Base-by-base conservation (phyloP, 2,113 vertebrate genomes). In the Myodes glareolus region DNA sequence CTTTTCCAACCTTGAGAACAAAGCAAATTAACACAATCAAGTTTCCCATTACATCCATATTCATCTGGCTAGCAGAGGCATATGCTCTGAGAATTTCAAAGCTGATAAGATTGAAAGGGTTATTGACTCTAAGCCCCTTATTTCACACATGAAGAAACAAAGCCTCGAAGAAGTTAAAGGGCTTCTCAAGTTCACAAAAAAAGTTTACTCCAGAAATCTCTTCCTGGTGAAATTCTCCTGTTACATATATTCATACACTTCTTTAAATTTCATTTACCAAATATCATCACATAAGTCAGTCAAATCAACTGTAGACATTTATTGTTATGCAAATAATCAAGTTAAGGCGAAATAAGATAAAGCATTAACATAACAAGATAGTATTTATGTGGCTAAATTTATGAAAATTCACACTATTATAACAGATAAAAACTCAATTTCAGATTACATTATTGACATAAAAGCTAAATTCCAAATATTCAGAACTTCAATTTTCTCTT, bases 141-240 rank as follows among this genome's bases (percentile, higher is more conserved):
- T 92, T 85, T 95, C n/a, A 92, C 73, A 76, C 58, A 87, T 29
- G 52, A 96, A 87, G 87, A 82, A 78, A 63, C 39, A 82, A 96
- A 92, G 19, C 7, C 50, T 70, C 27, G 14, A 52, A 84, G 21
- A 93, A 80, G 25, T 36, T 85, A 45, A 70, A 90, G n/a, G 55
- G 72, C 21, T 85, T 58, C 55, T 67, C 80, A 85, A 91, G 91
- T 9, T 72, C 63, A 80, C 36, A 50, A 33, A 91, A 42, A 3
- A 67, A 73, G 52, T 82, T 90, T 72, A n/a, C 25, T 58, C 33
- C 63, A 93, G 19, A 86, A 87, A 77, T 2, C 7, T 84, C 55
- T 19, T 61, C 36, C 16, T 87, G 17, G 1, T 65, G 58, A 97
- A 94, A 47, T 81, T 1, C 39, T 29, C 84, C 87, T 77, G 31